These are phyloP conservation scores for Microcebus tavaratra DNA, from an alignment of 2,113 vertebrate species.

Conservation along the genomic window DNA sequence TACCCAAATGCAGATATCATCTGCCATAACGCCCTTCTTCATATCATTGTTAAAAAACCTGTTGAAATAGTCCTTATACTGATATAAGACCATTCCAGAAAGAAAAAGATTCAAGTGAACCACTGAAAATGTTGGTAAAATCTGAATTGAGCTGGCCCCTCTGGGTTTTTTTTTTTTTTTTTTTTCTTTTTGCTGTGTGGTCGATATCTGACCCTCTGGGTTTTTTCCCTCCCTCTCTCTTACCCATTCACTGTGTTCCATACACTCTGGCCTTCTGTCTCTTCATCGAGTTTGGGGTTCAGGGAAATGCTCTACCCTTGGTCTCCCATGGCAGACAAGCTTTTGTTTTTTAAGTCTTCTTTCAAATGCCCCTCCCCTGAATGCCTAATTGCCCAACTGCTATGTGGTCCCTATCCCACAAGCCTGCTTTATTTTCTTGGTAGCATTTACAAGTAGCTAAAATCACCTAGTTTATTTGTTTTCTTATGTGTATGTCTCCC, in stretches of 20 bases:
- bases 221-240: neutral
- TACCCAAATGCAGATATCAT: neutral
- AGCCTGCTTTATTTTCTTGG: neutral
- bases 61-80: neutral
- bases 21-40: neutral
- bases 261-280: neutral
- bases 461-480: neutral
- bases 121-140: neutral
- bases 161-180: neutral
- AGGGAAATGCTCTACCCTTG: neutral
- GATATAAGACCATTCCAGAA: neutral
- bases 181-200: too few species aligned
- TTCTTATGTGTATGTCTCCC: neutral
- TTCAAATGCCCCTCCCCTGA: neutral
- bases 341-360: neutral
- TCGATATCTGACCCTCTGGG: too few species aligned
- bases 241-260: fast-evolving
- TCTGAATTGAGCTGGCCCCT: neutral
- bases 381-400: neutral
- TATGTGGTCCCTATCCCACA: neutral
- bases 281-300: neutral
- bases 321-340: neutral
- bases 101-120: neutral
- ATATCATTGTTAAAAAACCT: neutral
- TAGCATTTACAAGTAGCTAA: neutral